These are phyloP conservation scores for Okamejei kenojei DNA, from an alignment of 2,797 vertebrate genomes.

Conservation along the genomic window DNA sequence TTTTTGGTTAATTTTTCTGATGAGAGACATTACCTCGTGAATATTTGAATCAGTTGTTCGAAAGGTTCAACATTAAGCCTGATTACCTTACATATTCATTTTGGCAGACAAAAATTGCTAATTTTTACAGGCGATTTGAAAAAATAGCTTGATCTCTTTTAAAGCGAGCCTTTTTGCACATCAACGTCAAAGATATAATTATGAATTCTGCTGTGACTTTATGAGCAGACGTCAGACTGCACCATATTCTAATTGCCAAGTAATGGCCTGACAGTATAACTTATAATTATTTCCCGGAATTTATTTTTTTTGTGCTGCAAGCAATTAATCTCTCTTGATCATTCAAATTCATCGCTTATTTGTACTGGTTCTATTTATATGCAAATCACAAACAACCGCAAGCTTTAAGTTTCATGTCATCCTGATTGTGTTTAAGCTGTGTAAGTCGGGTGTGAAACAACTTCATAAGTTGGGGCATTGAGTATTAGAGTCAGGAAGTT, in stretches of 20 bases:
- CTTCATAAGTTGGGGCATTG: too few relatives aligned
- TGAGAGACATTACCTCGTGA: neutral
- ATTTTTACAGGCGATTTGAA: neutral
- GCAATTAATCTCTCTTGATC: neutral
- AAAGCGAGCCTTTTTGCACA: neutral
- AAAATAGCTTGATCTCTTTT: neutral
- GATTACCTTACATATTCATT: neutral
- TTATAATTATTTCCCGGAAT: neutral
- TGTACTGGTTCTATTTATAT: neutral
- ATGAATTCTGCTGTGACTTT: slow-evolving; percentile 11
- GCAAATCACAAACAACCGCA: neutral
- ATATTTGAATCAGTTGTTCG: neutral
- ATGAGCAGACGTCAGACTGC: neutral
- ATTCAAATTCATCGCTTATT: neutral
- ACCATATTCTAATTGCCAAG: neutral
- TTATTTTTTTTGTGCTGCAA: neutral
- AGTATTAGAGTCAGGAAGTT: too few relatives aligned
- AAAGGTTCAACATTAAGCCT: neutral
- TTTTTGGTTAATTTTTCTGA: neutral
- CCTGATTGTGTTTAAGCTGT: neutral
- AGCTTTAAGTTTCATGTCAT: neutral
- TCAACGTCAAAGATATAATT: neutral
- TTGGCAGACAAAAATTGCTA: neutral
- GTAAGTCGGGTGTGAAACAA: neutral
- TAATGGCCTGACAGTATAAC: neutral